Conservation (phyloP, 2,113 vertebrate species). For the Oryzias curvinotus region DNA sequence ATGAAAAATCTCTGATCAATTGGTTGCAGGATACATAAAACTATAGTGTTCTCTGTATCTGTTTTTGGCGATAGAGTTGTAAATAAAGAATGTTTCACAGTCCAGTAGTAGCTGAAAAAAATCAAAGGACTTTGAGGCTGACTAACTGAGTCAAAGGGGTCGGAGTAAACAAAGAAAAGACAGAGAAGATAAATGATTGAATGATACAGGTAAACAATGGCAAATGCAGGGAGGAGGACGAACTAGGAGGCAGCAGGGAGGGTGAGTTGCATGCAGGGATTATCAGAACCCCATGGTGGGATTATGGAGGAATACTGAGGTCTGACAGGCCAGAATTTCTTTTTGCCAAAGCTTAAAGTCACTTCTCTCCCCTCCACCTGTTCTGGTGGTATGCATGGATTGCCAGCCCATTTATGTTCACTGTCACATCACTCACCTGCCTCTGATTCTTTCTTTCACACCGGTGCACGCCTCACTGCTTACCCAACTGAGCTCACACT, state of each 20-base stretch:
- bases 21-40: too few relatives aligned
- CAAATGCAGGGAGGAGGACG: conserved; percentile 28
- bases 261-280: conserved; percentile 55
- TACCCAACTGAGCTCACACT: conserved; percentile 24
- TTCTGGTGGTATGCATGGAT: conserved; percentile 32
- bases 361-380: conserved; percentile 36
- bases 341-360: conserved; percentile 58
- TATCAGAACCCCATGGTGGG: conserved; percentile 55
- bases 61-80: too few relatives aligned
- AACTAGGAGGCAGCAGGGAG: conserved; percentile 41
- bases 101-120: too few relatives aligned
- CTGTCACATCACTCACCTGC: conserved; percentile 44
- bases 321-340: conserved; percentile 56
- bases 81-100: too few relatives aligned
- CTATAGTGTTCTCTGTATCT: too few relatives aligned
- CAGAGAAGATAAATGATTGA: conserved; percentile 20
- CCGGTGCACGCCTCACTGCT: conserved; percentile 17
- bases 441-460: conserved; percentile 8
- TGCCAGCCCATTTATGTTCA: conserved; percentile 16
- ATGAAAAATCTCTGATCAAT: too few relatives aligned
- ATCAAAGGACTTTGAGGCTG: too few relatives aligned
- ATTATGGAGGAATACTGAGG: conserved; percentile 59
- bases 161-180: conserved; percentile 20
- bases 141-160: background rate
- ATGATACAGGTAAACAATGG: conserved; percentile 25